Evolutionary conservation across 1,140 invertebrate species (phyloP).

Genomic region (Drosophila albomicans): DNA sequence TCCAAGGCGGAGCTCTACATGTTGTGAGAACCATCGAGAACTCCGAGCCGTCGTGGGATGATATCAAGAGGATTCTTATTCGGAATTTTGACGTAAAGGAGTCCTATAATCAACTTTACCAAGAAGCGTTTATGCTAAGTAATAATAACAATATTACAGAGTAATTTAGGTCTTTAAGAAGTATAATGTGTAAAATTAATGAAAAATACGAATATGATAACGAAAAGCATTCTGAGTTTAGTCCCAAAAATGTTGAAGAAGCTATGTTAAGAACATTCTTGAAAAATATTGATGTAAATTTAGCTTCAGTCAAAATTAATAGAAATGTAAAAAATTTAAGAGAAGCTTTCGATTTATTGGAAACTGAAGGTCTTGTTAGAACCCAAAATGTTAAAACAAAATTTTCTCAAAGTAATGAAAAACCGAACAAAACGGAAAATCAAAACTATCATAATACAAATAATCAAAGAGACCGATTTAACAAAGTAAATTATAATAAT

Average conservation of each 20-base stretch:
- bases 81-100: conserved; percentile 38
- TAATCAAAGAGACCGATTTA: conserved; percentile 1
- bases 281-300: conserved; percentile 42
- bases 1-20: conserved; percentile 42
- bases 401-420: conserved; percentile 36
- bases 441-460: conserved; percentile 16
- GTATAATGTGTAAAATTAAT: conserved; percentile 11
- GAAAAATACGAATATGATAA: conserved; percentile 11
- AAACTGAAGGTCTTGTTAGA: conserved; percentile 10
- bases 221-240: conserved; percentile 33
- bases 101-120: conserved; percentile 22
- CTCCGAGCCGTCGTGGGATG: conserved; percentile 20
- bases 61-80: conserved; percentile 27
- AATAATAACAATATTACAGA: conserved; percentile 1
- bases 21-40: conserved; percentile 40
- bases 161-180: conserved; percentile 5
- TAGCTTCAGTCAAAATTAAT: conserved; percentile 31
- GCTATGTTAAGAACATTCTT: conserved; percentile 39
- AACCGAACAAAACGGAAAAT: conserved; percentile 16
- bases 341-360: conserved; percentile 27
- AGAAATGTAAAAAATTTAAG: conserved; percentile 41
- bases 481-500: conserved; percentile 22
- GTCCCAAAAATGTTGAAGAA: conserved; percentile 29
- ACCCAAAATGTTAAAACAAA: conserved; percentile 24
- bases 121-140: conserved; percentile 10